Base-by-base conservation (phyloP, 2,113 vertebrate genomes). In the Eclectus roratus region DNA sequence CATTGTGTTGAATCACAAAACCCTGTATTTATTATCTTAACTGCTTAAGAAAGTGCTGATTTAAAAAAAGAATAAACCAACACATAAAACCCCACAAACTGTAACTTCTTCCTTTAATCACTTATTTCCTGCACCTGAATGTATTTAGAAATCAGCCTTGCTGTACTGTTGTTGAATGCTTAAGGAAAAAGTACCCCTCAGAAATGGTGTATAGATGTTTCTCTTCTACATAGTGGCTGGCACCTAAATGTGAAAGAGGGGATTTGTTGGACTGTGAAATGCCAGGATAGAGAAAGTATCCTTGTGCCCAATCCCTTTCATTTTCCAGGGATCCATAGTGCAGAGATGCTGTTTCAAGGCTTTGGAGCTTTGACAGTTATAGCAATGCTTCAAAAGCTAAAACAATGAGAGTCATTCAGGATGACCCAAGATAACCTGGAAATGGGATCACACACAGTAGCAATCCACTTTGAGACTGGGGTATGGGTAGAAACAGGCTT, bases 11-110 rank as follows among this genome's bases (percentile, higher is more conserved):
- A 92, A 74, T 50, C 64, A 88, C 3, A 24, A 60, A 83, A 80
- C 0, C 1, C 19, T 85, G 43, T 80, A 49, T 88, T 94, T 90
- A 85, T 91, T 80, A 53, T 92, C 46, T 73, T 74, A 93, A 73
- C 37, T 78, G 46, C 55, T 88, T 72, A 80, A 82, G 82, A 91
- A 93, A 91, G 69, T 80, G 80, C 50, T 87, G 87, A 87, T 70
- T 79, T 89, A 28, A 58, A 28, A 28, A 81, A 64, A 47, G 27
- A 53, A 5, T 0, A 21, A 31, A 12, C 35, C 31, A 28, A 24
- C n/a, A 56, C 33, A 55, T 12, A 68, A 71, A 63, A 79, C 56
- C 37, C 29, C 18, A 3, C 31, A 63, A 53, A 49, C n/a, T 41
- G 3, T 56, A 61, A 65, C 5, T 82, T 89, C 56, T 93, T 27